phyloP scores from a whole-genome alignment of 2,113 vertebrate species.

The Galemys pyrenaicus region DNA sequence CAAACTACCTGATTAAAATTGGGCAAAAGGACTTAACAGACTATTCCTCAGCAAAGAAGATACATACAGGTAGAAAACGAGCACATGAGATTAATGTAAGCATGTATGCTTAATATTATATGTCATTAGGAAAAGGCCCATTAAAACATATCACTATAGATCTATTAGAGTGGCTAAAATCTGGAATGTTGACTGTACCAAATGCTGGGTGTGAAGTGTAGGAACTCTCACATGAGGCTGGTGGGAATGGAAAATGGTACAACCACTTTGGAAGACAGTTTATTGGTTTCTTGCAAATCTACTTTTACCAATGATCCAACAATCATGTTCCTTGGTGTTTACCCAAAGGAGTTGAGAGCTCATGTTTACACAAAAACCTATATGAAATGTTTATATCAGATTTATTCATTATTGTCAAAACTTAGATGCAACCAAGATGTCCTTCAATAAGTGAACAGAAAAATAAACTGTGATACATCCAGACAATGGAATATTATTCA shows the following conservation, averaged over 20 bases:
- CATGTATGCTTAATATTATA: neutral
- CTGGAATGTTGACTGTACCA: neutral
- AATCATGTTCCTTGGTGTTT: neutral
- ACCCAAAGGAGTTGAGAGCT: neutral
- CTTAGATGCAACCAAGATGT: neutral
- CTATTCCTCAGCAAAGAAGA: neutral
- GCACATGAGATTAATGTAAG: neutral
- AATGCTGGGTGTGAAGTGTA: neutral
- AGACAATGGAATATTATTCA: neutral
- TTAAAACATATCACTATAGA: neutral
- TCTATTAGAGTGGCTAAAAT: neutral
- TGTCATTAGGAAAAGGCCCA: neutral
- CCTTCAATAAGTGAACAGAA: neutral
- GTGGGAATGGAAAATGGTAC: neutral
- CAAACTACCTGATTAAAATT: neutral
- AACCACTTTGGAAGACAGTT: neutral
- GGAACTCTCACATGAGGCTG: neutral
- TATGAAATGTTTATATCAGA: neutral
- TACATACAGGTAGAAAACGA: neutral
- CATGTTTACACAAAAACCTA: neutral
- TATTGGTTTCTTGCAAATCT: neutral
- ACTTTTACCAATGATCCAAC: neutral
- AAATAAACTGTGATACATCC: neutral
- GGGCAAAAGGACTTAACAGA: neutral
- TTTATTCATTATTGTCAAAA: neutral